A percentile compares a stretch with the other conserved stretches of the same genome.
Evolutionary conservation across 64 coral and sea anemone species (phyloP).

Genomic region (Trachythela sp.): DNA sequence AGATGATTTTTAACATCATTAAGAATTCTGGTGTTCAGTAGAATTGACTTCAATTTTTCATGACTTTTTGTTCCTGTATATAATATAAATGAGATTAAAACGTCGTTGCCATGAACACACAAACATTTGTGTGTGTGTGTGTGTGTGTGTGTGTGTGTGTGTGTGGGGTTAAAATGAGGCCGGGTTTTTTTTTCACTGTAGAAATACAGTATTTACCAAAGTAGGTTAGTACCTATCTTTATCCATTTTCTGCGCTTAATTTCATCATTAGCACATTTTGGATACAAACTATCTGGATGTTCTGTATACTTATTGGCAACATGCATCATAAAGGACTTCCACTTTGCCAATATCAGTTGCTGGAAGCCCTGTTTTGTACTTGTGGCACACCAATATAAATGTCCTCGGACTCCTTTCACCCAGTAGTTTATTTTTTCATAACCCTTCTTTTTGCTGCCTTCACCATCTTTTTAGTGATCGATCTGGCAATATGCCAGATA

Average conservation of each 20-base stretch:
- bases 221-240: neutral
- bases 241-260: neutral
- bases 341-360: neutral
- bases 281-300: neutral
- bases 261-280: neutral
- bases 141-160: too few relatives aligned
- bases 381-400: neutral
- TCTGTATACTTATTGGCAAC: neutral
- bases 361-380: neutral
- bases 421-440: neutral
- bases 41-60: neutral
- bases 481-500: conserved; percentile 45
- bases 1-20: neutral
- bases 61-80: neutral
- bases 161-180: too few relatives aligned
- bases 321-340: neutral
- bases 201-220: too few relatives aligned
- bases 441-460: conserved; percentile 22
- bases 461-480: neutral
- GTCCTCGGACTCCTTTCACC: neutral
- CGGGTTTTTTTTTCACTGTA: too few relatives aligned
- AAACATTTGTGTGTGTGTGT: neutral
- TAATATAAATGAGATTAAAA: neutral
- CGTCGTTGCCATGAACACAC: neutral
- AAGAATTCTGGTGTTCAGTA: neutral